A percentile compares a stretch with the other conserved stretches of the same genome.
phyloP scores from a whole-genome alignment of 2,797 vertebrate genomes.

The Crenichthys baileyi region DNA sequence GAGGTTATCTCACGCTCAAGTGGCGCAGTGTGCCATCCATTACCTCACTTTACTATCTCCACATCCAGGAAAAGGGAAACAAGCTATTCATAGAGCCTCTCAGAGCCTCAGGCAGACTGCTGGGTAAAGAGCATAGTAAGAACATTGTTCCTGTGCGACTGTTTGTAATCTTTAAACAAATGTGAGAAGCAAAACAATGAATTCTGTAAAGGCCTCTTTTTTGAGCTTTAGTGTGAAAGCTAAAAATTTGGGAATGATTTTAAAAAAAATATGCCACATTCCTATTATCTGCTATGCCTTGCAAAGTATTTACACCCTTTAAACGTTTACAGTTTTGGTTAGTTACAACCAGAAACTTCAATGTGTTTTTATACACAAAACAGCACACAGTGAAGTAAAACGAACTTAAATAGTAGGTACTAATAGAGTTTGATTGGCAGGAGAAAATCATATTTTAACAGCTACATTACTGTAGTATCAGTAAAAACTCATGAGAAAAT shows the following conservation, averaged over 20 bases:
- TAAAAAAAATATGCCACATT: background rate
- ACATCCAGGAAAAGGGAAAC: slow-evolving; percentile 61
- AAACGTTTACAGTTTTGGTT: background rate
- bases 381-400: too few species aligned
- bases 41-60: slow-evolving; percentile 74
- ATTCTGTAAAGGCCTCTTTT: background rate
- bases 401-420: background rate
- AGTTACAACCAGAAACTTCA: background rate
- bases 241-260: background rate
- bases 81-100: slow-evolving; percentile 77
- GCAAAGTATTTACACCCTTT: background rate
- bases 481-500: background rate
- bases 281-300: background rate
- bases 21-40: slow-evolving; percentile 69
- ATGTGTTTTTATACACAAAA: background rate
- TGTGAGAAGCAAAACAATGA: background rate
- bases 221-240: background rate
- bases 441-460: background rate
- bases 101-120: slow-evolving; percentile 40
- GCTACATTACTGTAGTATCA: background rate
- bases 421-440: background rate
- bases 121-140: slow-evolving; percentile 26
- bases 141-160: background rate
- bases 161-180: slow-evolving; percentile 11
- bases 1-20: slow-evolving; percentile 76